Conservation (phyloP, 2,888 invertebrate species). For the Thera britannica region DNA sequence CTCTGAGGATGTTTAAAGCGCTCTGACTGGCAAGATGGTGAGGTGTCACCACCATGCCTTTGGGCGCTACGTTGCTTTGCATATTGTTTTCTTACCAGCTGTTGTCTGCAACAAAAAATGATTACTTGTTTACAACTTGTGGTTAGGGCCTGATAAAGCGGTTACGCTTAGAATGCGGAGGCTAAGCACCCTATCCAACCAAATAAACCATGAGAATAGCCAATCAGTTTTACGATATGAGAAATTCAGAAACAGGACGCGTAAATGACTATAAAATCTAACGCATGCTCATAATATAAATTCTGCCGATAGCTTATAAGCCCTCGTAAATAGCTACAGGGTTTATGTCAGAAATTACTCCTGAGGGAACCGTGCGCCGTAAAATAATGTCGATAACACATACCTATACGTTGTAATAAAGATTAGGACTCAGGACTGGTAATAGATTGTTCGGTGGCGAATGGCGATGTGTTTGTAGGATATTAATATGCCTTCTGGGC, state of each 20-base stretch:
- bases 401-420: constrained; percentile 61
- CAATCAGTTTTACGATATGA: constrained; percentile 30
- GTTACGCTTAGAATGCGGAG: not conserved
- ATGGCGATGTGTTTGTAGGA: constrained; percentile 44
- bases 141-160: not conserved
- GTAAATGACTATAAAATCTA: constrained; percentile 46
- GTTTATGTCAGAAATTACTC: constrained; percentile 67
- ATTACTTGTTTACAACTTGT: not conserved
- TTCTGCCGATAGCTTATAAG: constrained; percentile 71
- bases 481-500: constrained; percentile 58
- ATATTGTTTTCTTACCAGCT: constrained; percentile 40
- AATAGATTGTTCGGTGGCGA: constrained; percentile 53
- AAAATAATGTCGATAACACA: constrained; percentile 62
- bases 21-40: constrained; percentile 75
- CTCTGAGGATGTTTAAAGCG: constrained; percentile 65
- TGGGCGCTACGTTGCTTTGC: constrained; percentile 60
- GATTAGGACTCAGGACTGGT: constrained; percentile 55
- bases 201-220: constrained; percentile 22
- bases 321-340: constrained; percentile 67
- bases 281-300: constrained; percentile 59
- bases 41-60: constrained; percentile 76
- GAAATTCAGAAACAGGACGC: constrained; percentile 33
- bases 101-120: constrained; percentile 19
- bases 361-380: constrained; percentile 58
- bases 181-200: constrained; percentile 2